phyloP scores from a whole-genome alignment of 2,797 vertebrate species.

The Rousettus madagascariensis region DNA sequence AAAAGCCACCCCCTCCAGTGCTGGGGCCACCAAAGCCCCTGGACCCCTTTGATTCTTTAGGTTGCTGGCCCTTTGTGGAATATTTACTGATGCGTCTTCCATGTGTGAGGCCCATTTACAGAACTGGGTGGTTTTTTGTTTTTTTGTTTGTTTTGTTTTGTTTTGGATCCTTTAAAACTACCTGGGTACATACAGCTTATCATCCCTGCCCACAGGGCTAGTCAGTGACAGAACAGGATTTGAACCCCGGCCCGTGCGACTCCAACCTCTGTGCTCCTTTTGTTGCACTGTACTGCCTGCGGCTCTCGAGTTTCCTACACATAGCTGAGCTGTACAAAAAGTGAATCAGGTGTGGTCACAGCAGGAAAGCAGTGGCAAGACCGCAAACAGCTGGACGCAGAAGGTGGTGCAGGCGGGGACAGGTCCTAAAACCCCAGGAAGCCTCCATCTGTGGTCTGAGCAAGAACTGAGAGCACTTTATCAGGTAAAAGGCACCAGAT shows the following conservation, averaged over 20 bases:
- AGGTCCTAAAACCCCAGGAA: background rate
- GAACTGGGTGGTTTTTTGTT: background rate
- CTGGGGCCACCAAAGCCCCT: background rate
- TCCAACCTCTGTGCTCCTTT: too few relatives aligned
- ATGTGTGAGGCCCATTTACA: background rate
- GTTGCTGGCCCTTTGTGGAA: background rate
- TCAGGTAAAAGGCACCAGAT: accelerated
- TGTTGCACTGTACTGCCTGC: background rate
- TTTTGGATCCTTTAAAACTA: background rate
- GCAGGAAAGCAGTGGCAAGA: background rate
- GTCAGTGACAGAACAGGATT: background rate
- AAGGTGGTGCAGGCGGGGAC: too few relatives aligned
- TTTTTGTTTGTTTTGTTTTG: background rate
- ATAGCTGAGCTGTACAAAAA: background rate
- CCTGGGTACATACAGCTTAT: background rate
- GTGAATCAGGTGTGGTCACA: background rate
- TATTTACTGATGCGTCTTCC: background rate
- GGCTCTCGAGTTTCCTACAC: background rate
- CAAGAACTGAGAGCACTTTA: accelerated
- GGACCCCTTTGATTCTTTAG: background rate
- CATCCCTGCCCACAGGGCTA: background rate
- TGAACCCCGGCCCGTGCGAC: background rate
- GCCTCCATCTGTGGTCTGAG: background rate
- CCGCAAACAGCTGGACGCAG: background rate
- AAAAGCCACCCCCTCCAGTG: background rate